Evolutionary conservation across 2,797 vertebrate species (phyloP).

Genomic region (Rhynchotus rufescens): DNA sequence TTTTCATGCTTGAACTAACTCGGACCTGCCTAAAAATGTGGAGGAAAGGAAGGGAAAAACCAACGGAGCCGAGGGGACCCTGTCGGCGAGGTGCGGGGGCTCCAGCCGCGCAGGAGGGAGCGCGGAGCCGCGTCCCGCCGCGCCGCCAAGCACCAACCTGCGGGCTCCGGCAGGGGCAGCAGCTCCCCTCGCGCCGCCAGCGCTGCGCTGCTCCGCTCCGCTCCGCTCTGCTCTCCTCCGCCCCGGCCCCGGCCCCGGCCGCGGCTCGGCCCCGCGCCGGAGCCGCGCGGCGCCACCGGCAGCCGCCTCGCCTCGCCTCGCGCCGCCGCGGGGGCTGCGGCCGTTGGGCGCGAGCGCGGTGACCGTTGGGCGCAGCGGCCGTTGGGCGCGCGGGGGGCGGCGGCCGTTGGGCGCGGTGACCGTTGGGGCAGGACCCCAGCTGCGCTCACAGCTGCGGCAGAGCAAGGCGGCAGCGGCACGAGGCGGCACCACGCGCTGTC

Average conservation of each 20-base stretch:
- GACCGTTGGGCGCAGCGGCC: no score
- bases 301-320: background rate
- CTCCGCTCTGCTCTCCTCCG: no score
- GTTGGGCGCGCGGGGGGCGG: background rate
- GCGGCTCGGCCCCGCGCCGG: no score
- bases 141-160: background rate
- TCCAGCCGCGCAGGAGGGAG: no score
- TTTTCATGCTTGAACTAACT: slow-evolving; percentile 28
- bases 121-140: no score
- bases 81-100: no score
- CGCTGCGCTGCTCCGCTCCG: background rate
- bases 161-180: background rate
- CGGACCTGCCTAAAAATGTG: slow-evolving; percentile 28
- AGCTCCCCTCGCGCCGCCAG: no score
- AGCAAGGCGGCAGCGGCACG: background rate
- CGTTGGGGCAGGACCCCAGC: no score
- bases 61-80: no score
- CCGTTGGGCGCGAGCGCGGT: background rate
- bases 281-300: no score
- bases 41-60: background rate
- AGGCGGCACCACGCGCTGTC: background rate
- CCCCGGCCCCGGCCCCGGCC: no score
- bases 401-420: no score
- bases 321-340: background rate
- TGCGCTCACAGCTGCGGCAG: background rate